Evolutionary conservation across 2,888 invertebrate species (phyloP), one percentile per base, ranked within the genome.

Genomic region (Caenorhabditis sp.): DNA sequence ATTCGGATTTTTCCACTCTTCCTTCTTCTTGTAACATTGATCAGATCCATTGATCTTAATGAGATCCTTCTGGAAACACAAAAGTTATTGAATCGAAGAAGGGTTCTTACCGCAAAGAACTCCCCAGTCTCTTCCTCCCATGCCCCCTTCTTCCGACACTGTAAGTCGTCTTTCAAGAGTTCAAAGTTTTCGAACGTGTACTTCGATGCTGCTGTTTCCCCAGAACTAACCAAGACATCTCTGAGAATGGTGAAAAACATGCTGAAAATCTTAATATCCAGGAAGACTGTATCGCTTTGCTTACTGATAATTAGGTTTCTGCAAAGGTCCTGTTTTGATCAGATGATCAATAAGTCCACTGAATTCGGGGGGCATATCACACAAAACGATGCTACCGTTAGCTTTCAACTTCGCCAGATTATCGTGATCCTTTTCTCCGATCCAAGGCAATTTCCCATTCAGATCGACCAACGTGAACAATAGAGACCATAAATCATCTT

Each of bases 381-480:
- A 8, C 14, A 66, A 51, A 14, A 51, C 31, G 3, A 35, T 22
- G 3, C 14, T 22, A 6, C 35, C 3, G 22, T 66, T 12, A 1
- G 35, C 31, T n/a, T 66, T 66, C n/a, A 19, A 7, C 14, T 31
- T 16, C 12, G 22, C 49, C 8, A 66, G 22, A 35, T 22, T 35
- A 0, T 0, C 7, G 22, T 66, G 66, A 22, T 61, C 51, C 12
- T 8, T 38, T 1, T 35, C 26, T 16, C 24, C 61, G 12, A 12
- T 10, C 73, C 73, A 73, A 10, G 73, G 73, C 5, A 73, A 8
- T 26, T 31, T 51, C 1, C 22, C 61, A 26, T 73, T 63, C 26
- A 73, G 26, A 51, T 73, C 63, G n/a, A 63, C 28, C 26, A 73
- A 26, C 6, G 73, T 73, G 73, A 63, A 73, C n/a, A 73, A n/a